These are phyloP conservation scores for Quadroppia sp. DNA, from an alignment of 2,888 invertebrate species.

Conservation along the genomic window DNA sequence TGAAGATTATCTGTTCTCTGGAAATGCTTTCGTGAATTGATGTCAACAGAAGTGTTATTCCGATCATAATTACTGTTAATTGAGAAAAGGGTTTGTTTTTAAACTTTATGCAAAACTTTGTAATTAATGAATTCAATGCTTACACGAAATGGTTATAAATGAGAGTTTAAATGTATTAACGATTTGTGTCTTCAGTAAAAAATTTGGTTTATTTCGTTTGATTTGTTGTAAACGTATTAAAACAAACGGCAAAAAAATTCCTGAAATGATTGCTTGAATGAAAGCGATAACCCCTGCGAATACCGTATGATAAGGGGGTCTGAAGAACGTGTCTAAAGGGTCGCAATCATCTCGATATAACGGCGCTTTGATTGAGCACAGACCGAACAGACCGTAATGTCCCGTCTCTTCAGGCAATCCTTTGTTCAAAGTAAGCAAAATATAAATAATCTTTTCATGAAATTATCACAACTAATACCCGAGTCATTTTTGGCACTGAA, in stretches of 20 bases:
- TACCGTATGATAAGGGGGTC: conserved; percentile 10
- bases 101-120: too few relatives aligned
- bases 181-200: not conserved
- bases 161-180: conserved; percentile 3
- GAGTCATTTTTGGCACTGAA: conserved; percentile 29
- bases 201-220: conserved; percentile 15
- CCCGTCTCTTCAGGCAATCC: conserved; percentile 36
- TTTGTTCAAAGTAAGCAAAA: not conserved
- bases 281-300: conserved; percentile 19
- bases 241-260: conserved; percentile 11
- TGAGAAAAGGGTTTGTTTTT: not conserved
- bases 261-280: conserved; percentile 20
- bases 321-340: conserved; percentile 39
- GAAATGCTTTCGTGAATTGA: not conserved
- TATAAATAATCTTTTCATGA: not conserved
- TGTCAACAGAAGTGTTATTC: conserved; percentile 12
- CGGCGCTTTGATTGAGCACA: conserved; percentile 32
- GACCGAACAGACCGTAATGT: conserved; percentile 37
- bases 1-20: conserved; percentile 28
- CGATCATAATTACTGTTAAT: conserved; percentile 8
- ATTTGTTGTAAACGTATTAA: conserved; percentile 11
- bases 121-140: not conserved
- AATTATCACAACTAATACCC: not conserved
- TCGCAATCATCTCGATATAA: conserved; percentile 36
- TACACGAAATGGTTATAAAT: conserved; percentile 15